Base-by-base conservation (phyloP, 2,888 invertebrate genomes). In the Cheiracanthium punctorium region DNA sequence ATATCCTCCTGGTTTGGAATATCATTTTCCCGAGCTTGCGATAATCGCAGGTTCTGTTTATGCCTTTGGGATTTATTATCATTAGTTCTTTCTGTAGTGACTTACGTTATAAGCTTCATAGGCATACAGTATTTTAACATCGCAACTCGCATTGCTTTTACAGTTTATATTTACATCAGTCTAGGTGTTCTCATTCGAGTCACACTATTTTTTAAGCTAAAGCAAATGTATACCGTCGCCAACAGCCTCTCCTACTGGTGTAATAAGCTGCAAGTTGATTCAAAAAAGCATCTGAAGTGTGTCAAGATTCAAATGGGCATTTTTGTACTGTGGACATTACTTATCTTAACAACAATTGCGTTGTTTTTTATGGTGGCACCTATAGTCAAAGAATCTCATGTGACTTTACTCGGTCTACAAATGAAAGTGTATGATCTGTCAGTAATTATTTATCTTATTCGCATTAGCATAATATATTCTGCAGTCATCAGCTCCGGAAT, bases 171-270 rank as follows among this genome's bases (percentile, higher is more conserved):
- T 1, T 80, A 73, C 29, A 52, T 73, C 1, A 32, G 48, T 2
- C 28, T 80, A 17, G 80, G 80, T 30, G 28, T 73, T 5, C 12
- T 43, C 7, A 74, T 80, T 12, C 65, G 73, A 14, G 8, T 67
- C 5, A 32, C 37, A 0, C 30, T 80, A 32, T 8, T 74, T 1
- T 8, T 32, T 7, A 73, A 73, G 28, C 8, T 65, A 7, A 28
- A 29, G n/a, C 4, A 33, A 0, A 67, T 74, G 1, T 73, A 12
- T 24, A 7, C 12, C 28, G 29, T 48, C 1, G 32, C 32, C 8
- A 10, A 30, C 8, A 43, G 32, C 10, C 24, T 74, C 2, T 48
- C 29, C 5, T n/a, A 33, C n/a, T 48, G 41, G 20, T 33, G 43
- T 14, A n/a, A 74, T 7, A 0, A 73, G 4, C 33, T 73, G 14